Percentiles rank a stretch among this genome's conserved stretches.
Evolutionary conservation across 2,797 vertebrate species (phyloP).

Genomic region (Carapus acus): DNA sequence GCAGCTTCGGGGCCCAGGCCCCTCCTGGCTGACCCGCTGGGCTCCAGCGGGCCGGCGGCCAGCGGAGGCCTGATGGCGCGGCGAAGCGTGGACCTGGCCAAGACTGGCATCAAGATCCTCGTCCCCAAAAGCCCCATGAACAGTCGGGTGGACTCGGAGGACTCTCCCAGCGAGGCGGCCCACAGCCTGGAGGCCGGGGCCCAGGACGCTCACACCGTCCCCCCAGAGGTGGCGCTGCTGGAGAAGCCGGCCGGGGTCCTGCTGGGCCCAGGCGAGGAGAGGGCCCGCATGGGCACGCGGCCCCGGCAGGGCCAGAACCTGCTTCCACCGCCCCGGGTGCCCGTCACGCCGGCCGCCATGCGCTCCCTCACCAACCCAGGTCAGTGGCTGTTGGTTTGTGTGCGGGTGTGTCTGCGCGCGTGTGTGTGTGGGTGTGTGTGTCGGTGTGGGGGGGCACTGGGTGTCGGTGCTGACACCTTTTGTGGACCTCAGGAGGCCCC

Average conservation of each 20-base stretch:
- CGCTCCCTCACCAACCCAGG: conserved; percentile 83
- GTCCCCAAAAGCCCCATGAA: conserved; percentile 96
- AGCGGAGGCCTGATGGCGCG: conserved; percentile 44
- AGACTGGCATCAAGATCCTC: conserved; percentile 94
- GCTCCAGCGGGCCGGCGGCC: conserved; percentile 21
- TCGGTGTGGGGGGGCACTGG: too few relatives aligned
- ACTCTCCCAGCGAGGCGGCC: conserved; percentile 83
- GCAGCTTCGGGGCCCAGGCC: conserved; percentile 55
- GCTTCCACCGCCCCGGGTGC: conserved; percentile 72
- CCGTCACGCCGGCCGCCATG: conserved; percentile 78
- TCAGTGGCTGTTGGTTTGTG: conserved; percentile 12
- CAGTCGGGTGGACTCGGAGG: conserved; percentile 78
- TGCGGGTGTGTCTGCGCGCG: too few relatives aligned
- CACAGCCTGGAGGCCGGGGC: conserved; percentile 82
- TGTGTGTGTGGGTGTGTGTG: too few relatives aligned
- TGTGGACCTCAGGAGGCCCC: conserved; percentile 70
- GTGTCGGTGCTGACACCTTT: background rate
- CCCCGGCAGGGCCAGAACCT: conserved; percentile 78
- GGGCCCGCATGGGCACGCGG: conserved; percentile 92
- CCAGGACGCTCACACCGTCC: conserved; percentile 83
- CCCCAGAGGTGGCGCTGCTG: conserved; percentile 86
- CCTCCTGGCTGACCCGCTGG: conserved; percentile 29
- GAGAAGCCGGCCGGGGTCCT: conserved; percentile 81
- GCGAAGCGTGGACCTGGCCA: conserved; percentile 87
- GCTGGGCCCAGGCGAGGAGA: conserved; percentile 85